phyloP scores from a whole-genome alignment of 2,888 invertebrate genomes.

The Mesodorylaimus sp. region DNA sequence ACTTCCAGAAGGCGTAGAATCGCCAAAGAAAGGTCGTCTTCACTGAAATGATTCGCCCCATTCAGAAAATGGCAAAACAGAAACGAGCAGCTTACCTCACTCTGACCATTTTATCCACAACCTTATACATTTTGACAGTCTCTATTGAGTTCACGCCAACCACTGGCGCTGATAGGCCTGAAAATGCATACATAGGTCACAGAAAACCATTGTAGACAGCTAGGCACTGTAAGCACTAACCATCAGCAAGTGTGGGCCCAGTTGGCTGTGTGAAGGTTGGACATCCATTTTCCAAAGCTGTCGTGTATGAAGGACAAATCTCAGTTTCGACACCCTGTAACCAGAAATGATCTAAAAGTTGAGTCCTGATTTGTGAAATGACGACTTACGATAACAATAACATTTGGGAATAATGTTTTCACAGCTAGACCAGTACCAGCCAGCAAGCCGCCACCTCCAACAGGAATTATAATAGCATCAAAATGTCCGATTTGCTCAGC shows the following conservation, averaged over 20 bases:
- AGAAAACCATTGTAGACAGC: too few species aligned
- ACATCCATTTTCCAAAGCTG: conserved; percentile 49
- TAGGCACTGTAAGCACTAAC: conserved; percentile 37
- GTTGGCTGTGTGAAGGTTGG: conserved; percentile 50
- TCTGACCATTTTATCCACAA: conserved; percentile 54
- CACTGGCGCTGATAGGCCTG: conserved; percentile 56
- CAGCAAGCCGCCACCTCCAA: conserved; percentile 79
- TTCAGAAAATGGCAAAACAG: conserved; percentile 1
- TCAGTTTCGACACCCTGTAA: conserved; percentile 67
- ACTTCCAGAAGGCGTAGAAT: conserved; percentile 42
- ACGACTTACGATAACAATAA: conserved; percentile 60
- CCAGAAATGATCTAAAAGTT: too few species aligned
- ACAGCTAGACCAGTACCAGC: conserved; percentile 75
- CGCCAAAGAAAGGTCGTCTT: conserved; percentile 38
- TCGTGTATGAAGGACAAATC: conserved; percentile 64
- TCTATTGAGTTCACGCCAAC: conserved; percentile 67
- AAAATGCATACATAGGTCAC: too few species aligned
- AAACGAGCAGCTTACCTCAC: too few species aligned
- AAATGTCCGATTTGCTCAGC: conserved; percentile 67
- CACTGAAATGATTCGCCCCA: conserved; percentile 18
- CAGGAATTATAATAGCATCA: conserved; percentile 73
- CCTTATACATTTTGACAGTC: conserved; percentile 48
- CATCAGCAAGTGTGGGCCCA: conserved; percentile 62
- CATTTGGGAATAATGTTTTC: conserved; percentile 61
- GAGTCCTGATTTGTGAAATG: too few species aligned